Conservation (phyloP, 35 echinoderm and acorn worm genomes). For the Chiridota heheva region DNA sequence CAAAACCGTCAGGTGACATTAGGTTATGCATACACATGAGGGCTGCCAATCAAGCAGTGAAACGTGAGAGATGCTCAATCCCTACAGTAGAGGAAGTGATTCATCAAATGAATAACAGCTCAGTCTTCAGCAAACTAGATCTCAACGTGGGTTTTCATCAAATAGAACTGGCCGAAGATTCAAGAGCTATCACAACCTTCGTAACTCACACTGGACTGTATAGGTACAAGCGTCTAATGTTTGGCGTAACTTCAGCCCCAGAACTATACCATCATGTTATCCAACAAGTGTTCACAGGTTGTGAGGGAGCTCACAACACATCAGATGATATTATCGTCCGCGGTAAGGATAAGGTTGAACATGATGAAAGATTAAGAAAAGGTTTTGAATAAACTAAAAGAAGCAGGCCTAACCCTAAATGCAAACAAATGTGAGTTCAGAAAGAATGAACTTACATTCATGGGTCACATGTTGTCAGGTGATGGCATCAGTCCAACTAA, state of each 20-base stretch:
- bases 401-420: conserved; percentile 24
- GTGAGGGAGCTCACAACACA: conserved; percentile 53
- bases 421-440: conserved; percentile 52
- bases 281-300: conserved; percentile 23
- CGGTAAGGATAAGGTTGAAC: conserved; percentile 23
- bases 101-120: neutral
- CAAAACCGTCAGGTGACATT: conserved; percentile 19
- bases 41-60: conserved; percentile 19
- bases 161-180: neutral
- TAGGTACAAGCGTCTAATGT: conserved; percentile 52
- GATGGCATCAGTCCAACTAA: conserved; percentile 45
- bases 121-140: conserved; percentile 28
- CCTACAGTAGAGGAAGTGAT: conserved; percentile 26
- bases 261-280: conserved; percentile 45
- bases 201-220: conserved; percentile 47
- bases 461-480: conserved; percentile 29
- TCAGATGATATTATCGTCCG: conserved; percentile 61
- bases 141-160: conserved; percentile 35
- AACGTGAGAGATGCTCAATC: conserved; percentile 43
- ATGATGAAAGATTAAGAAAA: conserved; percentile 35
- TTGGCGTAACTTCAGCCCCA: conserved; percentile 57
- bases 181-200: conserved; percentile 49
- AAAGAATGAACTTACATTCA: conserved; percentile 50
- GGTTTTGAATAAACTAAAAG: conserved; percentile 18
- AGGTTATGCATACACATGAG: conserved; percentile 52